Percentiles rank a stretch among this genome's conserved stretches.
Evolutionary conservation across 64 coral and sea anemone genomes (phyloP).

Genomic region (Stichodactyla helianthus): DNA sequence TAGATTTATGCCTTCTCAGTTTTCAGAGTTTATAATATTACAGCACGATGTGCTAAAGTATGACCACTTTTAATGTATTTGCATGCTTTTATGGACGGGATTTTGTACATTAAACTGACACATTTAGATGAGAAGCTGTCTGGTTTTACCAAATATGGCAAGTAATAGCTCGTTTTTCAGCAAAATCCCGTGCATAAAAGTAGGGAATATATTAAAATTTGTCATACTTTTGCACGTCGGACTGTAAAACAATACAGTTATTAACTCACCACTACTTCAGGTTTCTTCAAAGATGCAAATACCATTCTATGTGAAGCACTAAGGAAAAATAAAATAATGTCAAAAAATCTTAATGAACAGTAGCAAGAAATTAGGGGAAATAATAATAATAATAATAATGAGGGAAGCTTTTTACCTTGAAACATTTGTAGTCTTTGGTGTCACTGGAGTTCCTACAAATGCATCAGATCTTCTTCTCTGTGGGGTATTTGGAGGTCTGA

Average conservation of each 20-base stretch:
- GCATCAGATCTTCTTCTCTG: slow-evolving; percentile 25
- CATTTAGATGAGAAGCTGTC: too few species aligned
- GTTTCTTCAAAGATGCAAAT: slow-evolving; percentile 42
- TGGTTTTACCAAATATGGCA: too few species aligned
- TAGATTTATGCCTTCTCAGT: not conserved
- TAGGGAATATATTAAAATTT: too few species aligned
- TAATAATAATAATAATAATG: not conserved
- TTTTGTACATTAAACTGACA: too few species aligned
- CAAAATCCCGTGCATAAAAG: too few species aligned
- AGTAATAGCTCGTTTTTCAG: too few species aligned
- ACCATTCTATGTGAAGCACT: slow-evolving; percentile 62
- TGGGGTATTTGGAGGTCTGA: slow-evolving; percentile 8
- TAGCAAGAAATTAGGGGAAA: not conserved
- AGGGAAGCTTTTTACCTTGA: slow-evolving; percentile 31
- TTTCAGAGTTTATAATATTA: too few species aligned
- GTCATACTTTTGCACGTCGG: not conserved
- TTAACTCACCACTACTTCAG: slow-evolving; percentile 21
- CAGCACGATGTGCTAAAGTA: too few species aligned
- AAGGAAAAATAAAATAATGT: not conserved
- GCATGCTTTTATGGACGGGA: too few species aligned
- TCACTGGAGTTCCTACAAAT: slow-evolving; percentile 64
- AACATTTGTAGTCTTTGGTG: slow-evolving; percentile 36
- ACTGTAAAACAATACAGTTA: not conserved
- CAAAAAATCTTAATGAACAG: not conserved
- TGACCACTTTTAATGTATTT: too few species aligned